Base-by-base conservation (phyloP, 2,797 vertebrate species). In the Apogon talboti region DNA sequence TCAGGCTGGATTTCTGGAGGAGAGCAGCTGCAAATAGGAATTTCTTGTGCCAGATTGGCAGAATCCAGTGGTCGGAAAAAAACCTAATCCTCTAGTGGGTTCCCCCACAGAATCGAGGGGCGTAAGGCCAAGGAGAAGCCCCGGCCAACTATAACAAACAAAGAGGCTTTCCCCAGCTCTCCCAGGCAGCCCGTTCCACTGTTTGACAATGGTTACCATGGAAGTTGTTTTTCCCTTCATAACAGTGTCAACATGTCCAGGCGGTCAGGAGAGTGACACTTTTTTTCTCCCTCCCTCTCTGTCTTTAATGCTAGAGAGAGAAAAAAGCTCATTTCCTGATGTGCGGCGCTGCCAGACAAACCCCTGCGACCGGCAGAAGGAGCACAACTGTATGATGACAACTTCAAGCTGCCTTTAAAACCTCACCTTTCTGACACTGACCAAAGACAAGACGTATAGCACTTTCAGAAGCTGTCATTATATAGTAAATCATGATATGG, bases 151-250 rank as follows among this genome's bases (percentile, higher is more conserved):
- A 94, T 91, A 96, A 95, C 94, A 96, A 96, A 96, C 95, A 96
- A 92, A 92, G 88, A 94, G 96, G 95, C 95, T 96, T 96, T 95
- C 95, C 95, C 95, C 92, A 88, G 85, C 92, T 92, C 94, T 93
- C 94, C 92, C 89, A 92, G 91, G 92, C 93, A 93, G 93, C 88
- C 87, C 71, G 67, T 84, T 93, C 92, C 93, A 83, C 83, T 80
- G 85, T 91, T 93, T 94, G 94, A 96, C 95, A 95, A 94, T 92
- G 92, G 96, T 99, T 96, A 90, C 96, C 94, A 96, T 96, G 95
- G 96, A 94, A 88, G 85, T 93, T 92, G 91, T 94, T 96, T 95
- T 97, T 94, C 92, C 84, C 90, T 93, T 95, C 95, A 96, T 87
- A 96, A 96, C 96, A 96, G 87, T 91, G 90, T 92, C 55, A 76